Conservation (phyloP, 2,888 invertebrate species). For the Acanthosepion pharaonis region DNA sequence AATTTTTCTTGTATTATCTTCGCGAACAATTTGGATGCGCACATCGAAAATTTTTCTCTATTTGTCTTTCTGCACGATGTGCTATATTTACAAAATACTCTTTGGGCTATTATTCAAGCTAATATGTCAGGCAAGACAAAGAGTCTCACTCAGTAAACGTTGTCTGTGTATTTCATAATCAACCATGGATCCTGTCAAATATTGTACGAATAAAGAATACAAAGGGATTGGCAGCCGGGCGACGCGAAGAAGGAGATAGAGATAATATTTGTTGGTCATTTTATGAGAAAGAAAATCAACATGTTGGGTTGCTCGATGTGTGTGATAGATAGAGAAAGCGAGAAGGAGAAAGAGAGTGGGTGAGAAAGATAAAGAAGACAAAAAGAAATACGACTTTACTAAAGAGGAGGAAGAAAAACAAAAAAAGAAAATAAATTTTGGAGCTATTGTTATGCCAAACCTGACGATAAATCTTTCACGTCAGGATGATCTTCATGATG, state of each 20-base stretch:
- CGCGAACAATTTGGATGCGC: too few species aligned
- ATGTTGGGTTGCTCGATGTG: background rate
- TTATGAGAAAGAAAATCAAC: background rate
- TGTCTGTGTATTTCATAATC: background rate
- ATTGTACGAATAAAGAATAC: background rate
- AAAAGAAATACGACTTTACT: background rate
- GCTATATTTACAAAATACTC: too few species aligned
- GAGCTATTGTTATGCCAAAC: conserved; percentile 17
- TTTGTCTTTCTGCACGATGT: too few species aligned
- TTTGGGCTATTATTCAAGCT: background rate
- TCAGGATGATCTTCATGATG: background rate
- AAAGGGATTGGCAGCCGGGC: background rate
- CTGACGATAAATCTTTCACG: conserved; percentile 13
- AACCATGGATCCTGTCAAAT: background rate
- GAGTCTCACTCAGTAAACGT: background rate
- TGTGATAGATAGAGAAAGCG: background rate
- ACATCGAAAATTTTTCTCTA: too few species aligned
- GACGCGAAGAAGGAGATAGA: background rate
- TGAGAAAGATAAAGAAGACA: background rate
- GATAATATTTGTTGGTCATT: background rate
- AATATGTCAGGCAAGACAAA: background rate
- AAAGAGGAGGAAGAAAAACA: background rate
- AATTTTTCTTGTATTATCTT: too few species aligned
- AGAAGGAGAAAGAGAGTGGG: background rate
- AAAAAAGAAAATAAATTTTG: background rate